Evolutionary conservation across 2,888 invertebrate genomes (phyloP).

Genomic region (Euplagia quadripunctaria): DNA sequence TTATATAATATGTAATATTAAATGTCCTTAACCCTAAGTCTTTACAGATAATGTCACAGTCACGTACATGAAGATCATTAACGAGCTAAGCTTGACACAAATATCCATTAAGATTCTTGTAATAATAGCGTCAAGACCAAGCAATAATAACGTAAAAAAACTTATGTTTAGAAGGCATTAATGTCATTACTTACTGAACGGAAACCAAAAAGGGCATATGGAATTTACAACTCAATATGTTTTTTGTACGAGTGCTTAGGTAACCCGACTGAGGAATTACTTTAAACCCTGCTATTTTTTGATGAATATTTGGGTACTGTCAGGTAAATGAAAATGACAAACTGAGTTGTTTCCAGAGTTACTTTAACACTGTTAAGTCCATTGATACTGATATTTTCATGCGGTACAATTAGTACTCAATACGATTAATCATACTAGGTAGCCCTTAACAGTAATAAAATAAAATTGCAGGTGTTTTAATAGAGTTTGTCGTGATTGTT

Average conservation of each 20-base stretch:
- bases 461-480: no score
- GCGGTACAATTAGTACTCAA: background rate
- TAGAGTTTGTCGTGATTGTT: no score
- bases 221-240: background rate
- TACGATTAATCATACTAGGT: no score
- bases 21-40: constrained; percentile 9
- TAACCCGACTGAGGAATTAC: background rate
- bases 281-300: background rate
- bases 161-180: background rate
- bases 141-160: background rate
- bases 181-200: background rate
- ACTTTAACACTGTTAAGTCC: no score
- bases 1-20: background rate
- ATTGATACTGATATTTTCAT: background rate
- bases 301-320: background rate
- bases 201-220: background rate
- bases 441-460: no score
- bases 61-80: constrained; percentile 9
- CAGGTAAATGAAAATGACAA: background rate
- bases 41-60: constrained; percentile 10
- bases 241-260: background rate
- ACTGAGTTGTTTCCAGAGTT: background rate
- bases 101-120: constrained; percentile 5
- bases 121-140: background rate
- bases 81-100: constrained; percentile 5